Evolutionary conservation across 1,140 invertebrate species (phyloP).

Genomic region (Solenopsis fugax): DNA sequence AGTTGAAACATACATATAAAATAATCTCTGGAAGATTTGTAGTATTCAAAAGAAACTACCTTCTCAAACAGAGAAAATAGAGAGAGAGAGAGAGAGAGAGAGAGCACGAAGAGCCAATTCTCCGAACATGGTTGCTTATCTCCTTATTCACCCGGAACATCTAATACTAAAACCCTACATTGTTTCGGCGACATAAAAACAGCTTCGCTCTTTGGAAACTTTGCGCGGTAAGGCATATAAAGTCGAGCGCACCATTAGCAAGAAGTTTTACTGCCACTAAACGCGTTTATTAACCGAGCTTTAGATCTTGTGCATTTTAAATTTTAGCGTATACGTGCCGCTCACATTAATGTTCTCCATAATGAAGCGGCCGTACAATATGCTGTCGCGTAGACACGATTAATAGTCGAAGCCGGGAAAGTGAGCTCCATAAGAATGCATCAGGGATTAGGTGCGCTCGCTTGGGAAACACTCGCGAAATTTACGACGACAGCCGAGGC

Average conservation of each 20-base stretch:
- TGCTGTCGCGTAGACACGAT: slow-evolving; percentile 52
- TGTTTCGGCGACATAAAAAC: slow-evolving; percentile 55
- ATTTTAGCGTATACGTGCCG: slow-evolving; percentile 54
- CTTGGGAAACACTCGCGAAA: slow-evolving; percentile 38
- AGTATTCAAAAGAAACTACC: not conserved
- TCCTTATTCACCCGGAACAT: not conserved
- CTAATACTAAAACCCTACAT: slow-evolving; percentile 50
- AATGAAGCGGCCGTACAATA: slow-evolving; percentile 58
- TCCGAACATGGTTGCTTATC: not conserved
- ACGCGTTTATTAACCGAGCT: slow-evolving; percentile 56
- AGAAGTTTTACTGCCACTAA: slow-evolving; percentile 64
- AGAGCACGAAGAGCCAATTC: not conserved
- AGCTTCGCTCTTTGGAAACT: slow-evolving; percentile 53
- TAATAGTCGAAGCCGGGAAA: slow-evolving; percentile 56
- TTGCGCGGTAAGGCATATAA: slow-evolving; percentile 30
- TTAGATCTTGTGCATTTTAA: slow-evolving; percentile 55
- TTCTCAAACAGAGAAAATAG: not conserved
- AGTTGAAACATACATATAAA: not conserved
- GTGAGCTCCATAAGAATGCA: slow-evolving; percentile 47
- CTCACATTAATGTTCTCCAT: slow-evolving; percentile 51
- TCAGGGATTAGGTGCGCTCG: slow-evolving; percentile 32
- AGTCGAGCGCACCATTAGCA: slow-evolving; percentile 63
- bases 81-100: not conserved
- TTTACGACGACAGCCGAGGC: slow-evolving; percentile 23
- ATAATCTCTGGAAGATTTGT: not conserved